Conservation (phyloP, 2,888 invertebrate species). For the Lasioglossum lativentre region DNA sequence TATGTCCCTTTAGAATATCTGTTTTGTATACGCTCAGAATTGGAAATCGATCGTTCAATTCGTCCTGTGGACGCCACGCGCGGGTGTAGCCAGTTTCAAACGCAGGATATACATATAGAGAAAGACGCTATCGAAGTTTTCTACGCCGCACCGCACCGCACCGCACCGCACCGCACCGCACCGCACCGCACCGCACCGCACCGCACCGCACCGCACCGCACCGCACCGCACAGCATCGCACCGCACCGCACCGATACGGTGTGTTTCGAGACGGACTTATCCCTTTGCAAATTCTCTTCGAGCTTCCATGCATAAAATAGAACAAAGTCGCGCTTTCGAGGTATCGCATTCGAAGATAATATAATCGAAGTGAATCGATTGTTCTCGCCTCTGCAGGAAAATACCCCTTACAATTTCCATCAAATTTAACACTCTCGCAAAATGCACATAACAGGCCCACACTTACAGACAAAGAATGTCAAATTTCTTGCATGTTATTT, state of each 20-base stretch:
- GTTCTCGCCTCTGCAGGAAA: background rate
- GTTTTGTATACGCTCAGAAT: constrained; percentile 1
- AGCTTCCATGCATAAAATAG: background rate
- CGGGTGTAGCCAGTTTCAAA: background rate
- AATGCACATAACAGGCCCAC: background rate
- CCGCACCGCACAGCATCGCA: too few relatives aligned
- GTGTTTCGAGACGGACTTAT: background rate
- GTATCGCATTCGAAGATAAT: background rate
- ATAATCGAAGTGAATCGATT: background rate
- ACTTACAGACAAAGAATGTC: background rate
- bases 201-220: too few relatives aligned
- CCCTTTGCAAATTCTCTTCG: background rate
- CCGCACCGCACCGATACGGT: background rate
- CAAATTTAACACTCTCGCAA: background rate
- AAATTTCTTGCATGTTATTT: background rate
- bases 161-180: too few relatives aligned
- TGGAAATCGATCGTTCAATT: constrained; percentile 16
- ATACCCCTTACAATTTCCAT: background rate
- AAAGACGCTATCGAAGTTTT: background rate
- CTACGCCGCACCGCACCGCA: background rate
- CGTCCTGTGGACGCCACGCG: background rate
- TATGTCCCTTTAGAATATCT: background rate
- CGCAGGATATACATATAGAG: background rate
- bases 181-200: background rate
- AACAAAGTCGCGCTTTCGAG: background rate